Conservation (phyloP, 2,888 invertebrate genomes). For the Candidula unifasciata region DNA sequence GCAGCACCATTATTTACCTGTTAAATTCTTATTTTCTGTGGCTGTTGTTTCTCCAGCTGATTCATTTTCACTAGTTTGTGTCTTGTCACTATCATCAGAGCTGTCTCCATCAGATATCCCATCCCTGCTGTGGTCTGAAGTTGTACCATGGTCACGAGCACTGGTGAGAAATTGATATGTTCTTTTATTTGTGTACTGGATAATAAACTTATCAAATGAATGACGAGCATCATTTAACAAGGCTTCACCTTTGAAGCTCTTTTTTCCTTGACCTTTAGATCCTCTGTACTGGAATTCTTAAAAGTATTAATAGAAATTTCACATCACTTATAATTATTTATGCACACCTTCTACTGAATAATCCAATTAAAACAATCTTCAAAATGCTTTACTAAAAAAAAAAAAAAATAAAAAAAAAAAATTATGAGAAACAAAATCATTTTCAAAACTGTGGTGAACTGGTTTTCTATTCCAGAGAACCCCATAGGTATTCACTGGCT, state of each 20-base stretch:
- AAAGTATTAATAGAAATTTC: neutral
- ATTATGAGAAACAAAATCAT: neutral
- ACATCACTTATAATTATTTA: too few species aligned
- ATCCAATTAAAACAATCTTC: neutral
- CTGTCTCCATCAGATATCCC: constrained; percentile 62
- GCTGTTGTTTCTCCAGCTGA: constrained; percentile 60
- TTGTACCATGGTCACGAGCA: constrained; percentile 64
- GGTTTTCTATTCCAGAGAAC: too few species aligned
- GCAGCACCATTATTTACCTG: neutral
- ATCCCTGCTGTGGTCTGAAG: constrained; percentile 68
- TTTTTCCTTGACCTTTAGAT: neutral
- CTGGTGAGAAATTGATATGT: constrained; percentile 44
- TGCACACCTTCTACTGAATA: neutral
- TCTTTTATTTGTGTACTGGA: too few species aligned
- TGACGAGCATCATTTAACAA: too few species aligned
- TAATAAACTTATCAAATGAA: too few species aligned
- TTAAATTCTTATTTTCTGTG: constrained; percentile 50
- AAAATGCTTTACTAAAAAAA: too few species aligned
- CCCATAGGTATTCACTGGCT: too few species aligned
- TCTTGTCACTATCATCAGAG: constrained; percentile 61
- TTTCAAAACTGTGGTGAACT: too few species aligned
- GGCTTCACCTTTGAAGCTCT: too few species aligned
- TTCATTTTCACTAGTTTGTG: constrained; percentile 62
- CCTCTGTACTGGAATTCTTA: neutral
- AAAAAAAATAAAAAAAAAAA: too few species aligned